Conservation (phyloP, 2,797 vertebrate genomes). For the Pteropus rufus region DNA sequence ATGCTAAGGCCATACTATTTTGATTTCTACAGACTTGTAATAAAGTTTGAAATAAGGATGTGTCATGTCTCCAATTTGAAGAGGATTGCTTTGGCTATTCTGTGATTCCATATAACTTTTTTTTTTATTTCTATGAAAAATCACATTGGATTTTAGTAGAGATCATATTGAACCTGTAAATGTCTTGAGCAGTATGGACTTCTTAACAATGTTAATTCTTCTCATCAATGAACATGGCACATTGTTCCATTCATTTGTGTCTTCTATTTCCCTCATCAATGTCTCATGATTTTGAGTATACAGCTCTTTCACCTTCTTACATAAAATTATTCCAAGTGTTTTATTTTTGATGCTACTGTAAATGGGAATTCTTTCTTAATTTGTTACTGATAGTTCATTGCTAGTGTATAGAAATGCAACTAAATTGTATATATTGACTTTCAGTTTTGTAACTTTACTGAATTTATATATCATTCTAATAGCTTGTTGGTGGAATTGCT, state of each 20-base stretch:
- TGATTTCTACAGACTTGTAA: not conserved
- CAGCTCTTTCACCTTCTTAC: not conserved
- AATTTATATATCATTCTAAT: not conserved
- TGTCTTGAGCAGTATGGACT: not conserved
- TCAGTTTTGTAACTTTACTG: not conserved
- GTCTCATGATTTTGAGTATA: not conserved
- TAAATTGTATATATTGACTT: not conserved
- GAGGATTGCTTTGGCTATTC: not conserved
- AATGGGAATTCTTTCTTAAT: not conserved
- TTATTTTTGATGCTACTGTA: too few relatives aligned
- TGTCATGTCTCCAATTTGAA: not conserved
- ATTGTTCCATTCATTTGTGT: not conserved
- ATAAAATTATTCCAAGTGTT: not conserved
- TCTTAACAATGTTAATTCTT: not conserved
- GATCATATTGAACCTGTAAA: not conserved
- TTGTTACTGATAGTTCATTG: not conserved
- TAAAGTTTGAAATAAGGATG: not conserved
- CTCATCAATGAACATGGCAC: not conserved
- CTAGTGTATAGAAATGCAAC: not conserved
- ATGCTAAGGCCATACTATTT: not conserved
- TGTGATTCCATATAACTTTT: not conserved
- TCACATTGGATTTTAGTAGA: not conserved
- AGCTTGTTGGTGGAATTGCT: not conserved
- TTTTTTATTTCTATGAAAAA: not conserved
- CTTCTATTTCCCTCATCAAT: not conserved